phyloP scores from a whole-genome alignment of 1,140 invertebrate genomes.

The Helicoverpa zea region DNA sequence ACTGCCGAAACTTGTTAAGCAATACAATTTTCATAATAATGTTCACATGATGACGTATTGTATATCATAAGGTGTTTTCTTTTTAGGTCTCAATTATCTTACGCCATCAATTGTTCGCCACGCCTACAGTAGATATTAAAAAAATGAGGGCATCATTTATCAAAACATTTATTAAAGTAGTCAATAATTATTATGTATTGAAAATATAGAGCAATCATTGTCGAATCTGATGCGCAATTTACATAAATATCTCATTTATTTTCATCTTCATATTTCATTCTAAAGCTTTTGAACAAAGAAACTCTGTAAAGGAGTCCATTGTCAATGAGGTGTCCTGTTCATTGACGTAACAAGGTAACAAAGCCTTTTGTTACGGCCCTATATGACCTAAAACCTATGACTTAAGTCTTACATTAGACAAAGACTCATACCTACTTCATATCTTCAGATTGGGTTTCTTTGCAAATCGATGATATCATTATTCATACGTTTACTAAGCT shows the following conservation, averaged over 20 bases:
- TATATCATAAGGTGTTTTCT: conserved; percentile 66
- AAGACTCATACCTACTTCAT: not conserved
- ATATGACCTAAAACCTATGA: not conserved
- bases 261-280: conserved; percentile 7
- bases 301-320: conserved; percentile 7
- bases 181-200: not conserved
- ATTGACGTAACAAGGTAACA: not conserved
- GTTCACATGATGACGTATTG: conserved; percentile 49
- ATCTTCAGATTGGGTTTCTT: not conserved
- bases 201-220: not conserved
- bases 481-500: too few relatives aligned
- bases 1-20: conserved; percentile 60
- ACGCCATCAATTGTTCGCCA: not conserved
- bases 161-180: not conserved
- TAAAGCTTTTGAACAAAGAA: not conserved
- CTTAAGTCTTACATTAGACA: not conserved
- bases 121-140: not conserved
- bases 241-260: conserved; percentile 30
- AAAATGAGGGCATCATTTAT: not conserved
- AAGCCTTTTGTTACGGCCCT: not conserved
- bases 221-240: conserved; percentile 2
- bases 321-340: not conserved
- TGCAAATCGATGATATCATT: too few relatives aligned
- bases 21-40: conserved; percentile 55
- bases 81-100: conserved; percentile 47